Conservation (phyloP, 2,797 vertebrate genomes). For the Alfaro cultratus region DNA sequence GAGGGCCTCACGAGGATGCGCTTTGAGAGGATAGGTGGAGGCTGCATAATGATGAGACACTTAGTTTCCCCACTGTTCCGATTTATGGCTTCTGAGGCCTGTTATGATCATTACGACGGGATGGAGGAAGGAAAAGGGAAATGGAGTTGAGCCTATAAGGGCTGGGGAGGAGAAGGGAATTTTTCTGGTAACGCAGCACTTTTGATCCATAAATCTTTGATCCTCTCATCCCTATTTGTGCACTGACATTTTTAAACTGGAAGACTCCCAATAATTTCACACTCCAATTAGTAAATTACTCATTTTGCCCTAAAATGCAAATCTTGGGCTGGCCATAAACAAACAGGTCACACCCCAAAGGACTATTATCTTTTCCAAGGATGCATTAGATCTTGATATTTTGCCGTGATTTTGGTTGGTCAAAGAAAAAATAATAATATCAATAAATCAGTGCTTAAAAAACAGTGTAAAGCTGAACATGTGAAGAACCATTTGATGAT, state of each 20-base stretch:
- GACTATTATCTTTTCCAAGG: constrained; percentile 9
- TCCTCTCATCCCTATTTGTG: constrained; percentile 65
- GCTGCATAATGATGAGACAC: constrained; percentile 77
- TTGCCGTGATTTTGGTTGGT: constrained; percentile 5
- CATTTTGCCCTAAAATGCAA: constrained; percentile 39
- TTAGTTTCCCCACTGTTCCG: constrained; percentile 71
- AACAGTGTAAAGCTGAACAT: not conserved
- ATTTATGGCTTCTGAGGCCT: constrained; percentile 73
- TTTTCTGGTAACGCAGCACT: constrained; percentile 67
- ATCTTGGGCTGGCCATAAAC: constrained; percentile 32
- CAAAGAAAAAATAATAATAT: not conserved
- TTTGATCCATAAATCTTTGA: constrained; percentile 77
- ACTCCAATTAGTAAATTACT: constrained; percentile 77
- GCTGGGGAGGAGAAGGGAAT: constrained; percentile 57
- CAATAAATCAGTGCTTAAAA: constrained; percentile 7
- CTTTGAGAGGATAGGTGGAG: constrained; percentile 66
- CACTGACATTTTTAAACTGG: constrained; percentile 62
- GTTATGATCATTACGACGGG: constrained; percentile 70
- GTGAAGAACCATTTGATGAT: constrained; percentile 38
- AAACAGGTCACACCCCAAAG: constrained; percentile 49
- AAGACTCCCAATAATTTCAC: constrained; percentile 71
- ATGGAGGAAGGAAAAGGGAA: constrained; percentile 63
- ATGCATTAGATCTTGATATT: constrained; percentile 3
- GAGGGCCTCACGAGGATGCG: constrained; percentile 57
- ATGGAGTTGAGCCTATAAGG: constrained; percentile 61